phyloP scores from a whole-genome alignment of 2,797 vertebrate species.

The Orestias chungarensis region DNA sequence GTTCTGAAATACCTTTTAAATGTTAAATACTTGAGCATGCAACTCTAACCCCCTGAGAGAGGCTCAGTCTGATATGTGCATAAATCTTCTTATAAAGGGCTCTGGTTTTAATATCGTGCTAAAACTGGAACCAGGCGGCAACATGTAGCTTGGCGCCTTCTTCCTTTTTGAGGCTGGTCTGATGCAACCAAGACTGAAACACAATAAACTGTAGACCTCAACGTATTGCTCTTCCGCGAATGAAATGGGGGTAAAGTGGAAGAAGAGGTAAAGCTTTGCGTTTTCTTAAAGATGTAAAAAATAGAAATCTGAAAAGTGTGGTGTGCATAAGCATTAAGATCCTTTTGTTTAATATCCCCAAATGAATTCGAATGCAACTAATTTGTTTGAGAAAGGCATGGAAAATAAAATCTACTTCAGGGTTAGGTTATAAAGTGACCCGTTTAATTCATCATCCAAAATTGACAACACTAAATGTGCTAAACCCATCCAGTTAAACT shows the following conservation, averaged over 20 bases:
- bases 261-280: neutral
- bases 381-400: neutral
- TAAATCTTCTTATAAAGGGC: constrained; percentile 50
- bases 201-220: constrained; percentile 59
- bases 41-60: constrained; percentile 20
- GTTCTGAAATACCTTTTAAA: constrained; percentile 2
- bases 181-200: constrained; percentile 41
- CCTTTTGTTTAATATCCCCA: neutral
- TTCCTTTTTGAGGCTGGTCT: constrained; percentile 2
- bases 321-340: neutral
- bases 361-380: neutral
- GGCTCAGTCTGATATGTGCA: constrained; percentile 9
- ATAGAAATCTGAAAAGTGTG: neutral
- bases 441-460: too few relatives aligned
- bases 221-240: constrained; percentile 14
- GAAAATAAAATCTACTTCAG: too few relatives aligned
- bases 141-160: constrained; percentile 56
- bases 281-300: neutral
- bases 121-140: constrained; percentile 56
- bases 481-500: too few relatives aligned
- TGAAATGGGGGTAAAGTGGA: neutral
- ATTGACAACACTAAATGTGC: too few relatives aligned
- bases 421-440: too few relatives aligned
- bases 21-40: constrained; percentile 14
- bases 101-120: constrained; percentile 47